Evolutionary conservation across 2,797 vertebrate genomes (phyloP).

Genomic region (Manis crassicaudata): DNA sequence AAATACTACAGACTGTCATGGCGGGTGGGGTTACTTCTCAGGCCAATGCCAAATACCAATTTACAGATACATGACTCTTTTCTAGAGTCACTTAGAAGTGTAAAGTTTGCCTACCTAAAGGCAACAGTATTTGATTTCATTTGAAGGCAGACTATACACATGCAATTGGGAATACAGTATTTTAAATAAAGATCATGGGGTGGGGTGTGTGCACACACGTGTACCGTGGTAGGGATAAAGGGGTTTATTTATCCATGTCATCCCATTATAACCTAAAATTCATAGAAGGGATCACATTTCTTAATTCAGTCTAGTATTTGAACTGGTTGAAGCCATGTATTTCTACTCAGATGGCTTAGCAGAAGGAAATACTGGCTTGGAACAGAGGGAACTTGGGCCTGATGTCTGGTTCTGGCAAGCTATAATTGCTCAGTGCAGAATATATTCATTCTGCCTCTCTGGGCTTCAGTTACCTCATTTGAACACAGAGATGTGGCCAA

Average conservation of each 20-base stretch:
- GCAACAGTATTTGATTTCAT: slow-evolving; percentile 20
- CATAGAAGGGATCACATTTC: neutral
- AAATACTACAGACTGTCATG: neutral
- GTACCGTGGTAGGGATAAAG: neutral
- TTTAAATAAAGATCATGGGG: neutral
- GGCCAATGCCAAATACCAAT: neutral
- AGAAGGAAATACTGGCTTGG: slow-evolving; percentile 13
- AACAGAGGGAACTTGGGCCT: neutral
- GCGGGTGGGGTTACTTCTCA: neutral
- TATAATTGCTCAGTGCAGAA: neutral
- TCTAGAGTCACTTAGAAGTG: neutral
- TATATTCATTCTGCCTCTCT: neutral
- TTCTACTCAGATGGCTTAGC: slow-evolving; percentile 2
- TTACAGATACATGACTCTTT: neutral
- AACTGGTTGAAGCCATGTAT: slow-evolving; percentile 19
- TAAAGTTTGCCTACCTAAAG: neutral
- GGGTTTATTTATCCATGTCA: neutral
- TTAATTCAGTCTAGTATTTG: neutral
- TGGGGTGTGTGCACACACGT: neutral
- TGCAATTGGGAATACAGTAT: neutral
- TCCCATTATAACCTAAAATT: neutral
- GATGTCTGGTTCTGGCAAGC: neutral
- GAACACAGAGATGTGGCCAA: neutral
- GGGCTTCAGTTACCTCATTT: neutral
- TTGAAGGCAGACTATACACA: neutral